phyloP scores from a whole-genome alignment of 1,140 invertebrate genomes.

The Drosophila ficusphila region DNA sequence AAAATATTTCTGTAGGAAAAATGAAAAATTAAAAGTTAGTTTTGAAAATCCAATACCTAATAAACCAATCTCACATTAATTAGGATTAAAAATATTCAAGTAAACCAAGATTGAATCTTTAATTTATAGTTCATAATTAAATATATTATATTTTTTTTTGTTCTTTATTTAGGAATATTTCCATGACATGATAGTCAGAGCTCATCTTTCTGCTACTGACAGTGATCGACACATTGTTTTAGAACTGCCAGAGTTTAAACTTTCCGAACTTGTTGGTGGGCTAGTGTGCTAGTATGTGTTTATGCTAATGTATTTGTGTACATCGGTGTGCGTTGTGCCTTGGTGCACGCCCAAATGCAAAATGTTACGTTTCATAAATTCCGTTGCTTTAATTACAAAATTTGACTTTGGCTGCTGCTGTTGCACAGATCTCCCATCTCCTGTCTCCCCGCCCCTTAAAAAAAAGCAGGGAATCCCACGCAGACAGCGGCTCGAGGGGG shows the following conservation, averaged over 20 bases:
- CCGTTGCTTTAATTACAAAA: constrained; percentile 76
- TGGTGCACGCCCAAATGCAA: constrained; percentile 47
- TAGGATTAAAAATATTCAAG: too few relatives aligned
- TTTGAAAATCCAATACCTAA: too few relatives aligned
- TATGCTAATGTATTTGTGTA: not conserved
- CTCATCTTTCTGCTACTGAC: not conserved
- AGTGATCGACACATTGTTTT: not conserved
- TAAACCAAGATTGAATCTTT: too few relatives aligned
- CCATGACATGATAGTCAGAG: not conserved
- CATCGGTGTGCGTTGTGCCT: constrained; percentile 1
- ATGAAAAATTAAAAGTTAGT: too few relatives aligned
- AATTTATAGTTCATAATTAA: too few relatives aligned
- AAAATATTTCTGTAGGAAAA: too few relatives aligned
- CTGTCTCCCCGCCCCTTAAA: not conserved
- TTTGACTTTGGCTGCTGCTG: constrained; percentile 64
- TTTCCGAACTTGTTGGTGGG: not conserved
- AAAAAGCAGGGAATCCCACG: constrained; percentile 16
- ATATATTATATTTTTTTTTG: not conserved
- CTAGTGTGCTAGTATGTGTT: not conserved
- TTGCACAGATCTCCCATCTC: constrained; percentile 3
- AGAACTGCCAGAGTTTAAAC: not conserved
- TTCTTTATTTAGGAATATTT: not conserved
- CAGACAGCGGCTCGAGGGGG: constrained; percentile 1
- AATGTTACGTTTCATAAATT: constrained; percentile 83
- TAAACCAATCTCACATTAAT: too few relatives aligned